These are phyloP conservation scores for Epirrhoe alternata DNA, from an alignment of 2,888 invertebrate genomes.

Conservation along the genomic window DNA sequence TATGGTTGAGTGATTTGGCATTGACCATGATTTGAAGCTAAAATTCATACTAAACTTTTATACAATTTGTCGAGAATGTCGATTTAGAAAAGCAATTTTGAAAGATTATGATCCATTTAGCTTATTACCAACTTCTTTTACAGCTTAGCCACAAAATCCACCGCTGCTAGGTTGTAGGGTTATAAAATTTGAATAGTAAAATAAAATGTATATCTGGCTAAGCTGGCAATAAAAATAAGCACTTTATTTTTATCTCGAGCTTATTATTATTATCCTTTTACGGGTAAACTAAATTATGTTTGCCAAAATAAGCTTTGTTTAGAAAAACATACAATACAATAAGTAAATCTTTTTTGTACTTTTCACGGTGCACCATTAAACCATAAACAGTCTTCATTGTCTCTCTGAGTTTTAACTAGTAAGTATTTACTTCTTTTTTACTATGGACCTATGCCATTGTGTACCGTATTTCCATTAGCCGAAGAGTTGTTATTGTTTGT, in stretches of 20 bases:
- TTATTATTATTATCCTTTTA: conserved; percentile 18
- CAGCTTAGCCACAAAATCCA: conserved; percentile 4
- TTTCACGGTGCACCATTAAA: conserved; percentile 59
- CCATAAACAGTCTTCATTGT: conserved; percentile 65
- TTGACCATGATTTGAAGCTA: conserved; percentile 30
- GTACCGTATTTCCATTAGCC: conserved; percentile 46
- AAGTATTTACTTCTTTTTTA: conserved; percentile 63
- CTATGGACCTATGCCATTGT: conserved; percentile 44
- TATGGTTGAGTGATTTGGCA: conserved; percentile 38
- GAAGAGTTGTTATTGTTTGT: conserved; percentile 49
- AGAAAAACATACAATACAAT: conserved; percentile 9
- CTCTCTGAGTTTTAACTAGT: conserved; percentile 62
- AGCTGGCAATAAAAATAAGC: conserved; percentile 15
- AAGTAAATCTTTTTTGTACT: conserved; percentile 33
- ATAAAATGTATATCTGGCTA: conserved; percentile 5
- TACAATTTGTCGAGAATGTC: background rate
- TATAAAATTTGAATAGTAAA: conserved; percentile 15
- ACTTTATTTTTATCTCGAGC: conserved; percentile 15
- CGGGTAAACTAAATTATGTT: conserved; percentile 8
- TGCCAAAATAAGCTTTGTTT: conserved; percentile 17
- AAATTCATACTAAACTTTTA: background rate
- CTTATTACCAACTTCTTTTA: conserved; percentile 4
- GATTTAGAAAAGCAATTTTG: background rate
- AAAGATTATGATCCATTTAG: background rate
- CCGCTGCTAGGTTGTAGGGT: conserved; percentile 3